Evolutionary conservation across 2,888 invertebrate species (phyloP).

Genomic region (Mythimna lalbum): DNA sequence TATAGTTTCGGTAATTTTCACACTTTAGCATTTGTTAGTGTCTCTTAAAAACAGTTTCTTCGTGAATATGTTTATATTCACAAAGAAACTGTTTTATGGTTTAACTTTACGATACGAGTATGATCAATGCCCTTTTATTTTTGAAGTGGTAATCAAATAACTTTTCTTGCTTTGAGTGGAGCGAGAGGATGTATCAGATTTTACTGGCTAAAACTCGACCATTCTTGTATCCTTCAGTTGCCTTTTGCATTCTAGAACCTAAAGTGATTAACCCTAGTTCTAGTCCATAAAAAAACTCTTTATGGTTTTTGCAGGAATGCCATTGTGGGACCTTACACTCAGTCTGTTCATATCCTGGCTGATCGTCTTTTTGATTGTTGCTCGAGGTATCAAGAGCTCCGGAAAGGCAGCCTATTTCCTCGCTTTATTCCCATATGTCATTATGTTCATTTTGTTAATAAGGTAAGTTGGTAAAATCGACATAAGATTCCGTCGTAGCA

Average conservation of each 20-base stretch:
- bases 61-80: too few relatives aligned
- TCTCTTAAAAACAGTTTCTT: too few relatives aligned
- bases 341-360: slow-evolving; percentile 93
- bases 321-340: slow-evolving; percentile 93
- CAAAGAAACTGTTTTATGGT: not conserved
- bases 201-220: too few relatives aligned
- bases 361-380: slow-evolving; percentile 92
- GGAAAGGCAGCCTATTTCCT: slow-evolving; percentile 97
- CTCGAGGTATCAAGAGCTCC: slow-evolving; percentile 94
- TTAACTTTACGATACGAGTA: not conserved
- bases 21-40: too few relatives aligned
- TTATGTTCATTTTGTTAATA: slow-evolving; percentile 93
- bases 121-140: not conserved
- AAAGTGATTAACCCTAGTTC: not conserved
- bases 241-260: too few relatives aligned
- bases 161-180: too few relatives aligned
- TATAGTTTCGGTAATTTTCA: too few relatives aligned
- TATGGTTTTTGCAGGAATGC: slow-evolving; percentile 80
- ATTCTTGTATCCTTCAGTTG: too few relatives aligned
- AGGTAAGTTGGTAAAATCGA: slow-evolving; percentile 72
- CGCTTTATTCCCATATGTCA: slow-evolving; percentile 95
- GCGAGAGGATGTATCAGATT: too few relatives aligned
- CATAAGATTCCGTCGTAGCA: not conserved
- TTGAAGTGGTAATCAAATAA: too few relatives aligned
- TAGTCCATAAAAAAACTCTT: slow-evolving; percentile 4